These are phyloP conservation scores for Sakesphorus luctuosus DNA, from an alignment of 2,113 vertebrate genomes.

Conservation along the genomic window DNA sequence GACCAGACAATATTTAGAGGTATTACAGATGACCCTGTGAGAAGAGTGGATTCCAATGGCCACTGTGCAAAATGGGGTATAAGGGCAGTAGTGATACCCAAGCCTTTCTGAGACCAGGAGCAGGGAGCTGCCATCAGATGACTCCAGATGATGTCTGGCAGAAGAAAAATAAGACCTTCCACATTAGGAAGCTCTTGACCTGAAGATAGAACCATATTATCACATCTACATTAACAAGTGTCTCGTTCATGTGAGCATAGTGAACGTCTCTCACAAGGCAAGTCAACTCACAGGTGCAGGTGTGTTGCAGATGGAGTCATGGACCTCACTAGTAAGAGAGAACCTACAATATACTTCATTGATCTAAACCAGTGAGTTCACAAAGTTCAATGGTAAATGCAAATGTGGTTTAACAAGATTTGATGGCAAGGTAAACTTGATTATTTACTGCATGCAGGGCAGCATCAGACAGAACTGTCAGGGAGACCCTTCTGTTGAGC, in stretches of 20 bases:
- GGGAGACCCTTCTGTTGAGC: not conserved
- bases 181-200: not conserved
- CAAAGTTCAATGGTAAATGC: not conserved
- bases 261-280: rapidly evolving
- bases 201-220: not conserved
- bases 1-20: not conserved
- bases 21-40: not conserved
- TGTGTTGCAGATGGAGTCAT: not conserved
- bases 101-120: not conserved
- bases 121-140: not conserved
- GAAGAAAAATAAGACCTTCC: not conserved
- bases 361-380: not conserved
- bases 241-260: not conserved
- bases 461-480: not conserved
- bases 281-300: not conserved
- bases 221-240: rapidly evolving
- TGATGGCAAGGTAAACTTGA: not conserved
- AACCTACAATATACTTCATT: not conserved
- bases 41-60: not conserved
- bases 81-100: not conserved
- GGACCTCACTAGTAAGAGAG: not conserved
- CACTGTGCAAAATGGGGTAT: not conserved
- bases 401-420: not conserved
- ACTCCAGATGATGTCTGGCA: not conserved
- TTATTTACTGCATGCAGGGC: not conserved